These are phyloP conservation scores for Xyliphius kryptos DNA, from an alignment of 2,113 vertebrate genomes.

Conservation along the genomic window DNA sequence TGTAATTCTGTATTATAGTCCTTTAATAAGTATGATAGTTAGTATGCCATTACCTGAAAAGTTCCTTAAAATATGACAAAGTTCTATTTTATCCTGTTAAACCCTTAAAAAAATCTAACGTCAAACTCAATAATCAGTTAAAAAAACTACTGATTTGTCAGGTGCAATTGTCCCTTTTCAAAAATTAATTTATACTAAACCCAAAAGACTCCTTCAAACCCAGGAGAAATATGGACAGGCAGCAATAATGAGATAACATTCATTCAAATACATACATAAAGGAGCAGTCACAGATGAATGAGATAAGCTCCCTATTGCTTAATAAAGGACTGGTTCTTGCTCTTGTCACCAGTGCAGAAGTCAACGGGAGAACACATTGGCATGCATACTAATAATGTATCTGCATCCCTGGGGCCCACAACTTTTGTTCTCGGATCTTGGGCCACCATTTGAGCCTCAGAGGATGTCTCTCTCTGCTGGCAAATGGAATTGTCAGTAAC, in stretches of 20 bases:
- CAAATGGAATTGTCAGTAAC: constrained; percentile 38
- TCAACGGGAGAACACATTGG: constrained; percentile 44
- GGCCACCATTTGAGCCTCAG: constrained; percentile 35
- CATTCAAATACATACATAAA: constrained; percentile 29
- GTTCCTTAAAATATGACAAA: too few relatives aligned
- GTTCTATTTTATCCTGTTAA: too few relatives aligned
- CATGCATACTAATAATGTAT: constrained; percentile 46
- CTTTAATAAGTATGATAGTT: too few relatives aligned
- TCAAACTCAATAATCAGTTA: too few relatives aligned
- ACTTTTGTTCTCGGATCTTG: constrained; percentile 40
- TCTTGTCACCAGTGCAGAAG: constrained; percentile 43
- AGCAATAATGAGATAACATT: constrained; percentile 41
- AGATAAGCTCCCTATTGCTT: constrained; percentile 45
- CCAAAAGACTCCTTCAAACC: too few relatives aligned
- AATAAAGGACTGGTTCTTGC: constrained; percentile 37
- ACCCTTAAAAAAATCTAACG: too few relatives aligned
- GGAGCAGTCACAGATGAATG: constrained; percentile 35
- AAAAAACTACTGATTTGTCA: too few relatives aligned
- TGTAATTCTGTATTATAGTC: too few relatives aligned
- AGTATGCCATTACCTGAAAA: too few relatives aligned
- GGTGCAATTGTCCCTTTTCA: too few relatives aligned
- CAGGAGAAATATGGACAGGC: constrained; percentile 32
- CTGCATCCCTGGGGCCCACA: constrained; percentile 37
- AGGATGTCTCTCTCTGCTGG: constrained; percentile 35
- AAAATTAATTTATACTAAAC: too few relatives aligned